Evolutionary conservation across 1,140 invertebrate species (phyloP).

Genomic region (Euura lappo): DNA sequence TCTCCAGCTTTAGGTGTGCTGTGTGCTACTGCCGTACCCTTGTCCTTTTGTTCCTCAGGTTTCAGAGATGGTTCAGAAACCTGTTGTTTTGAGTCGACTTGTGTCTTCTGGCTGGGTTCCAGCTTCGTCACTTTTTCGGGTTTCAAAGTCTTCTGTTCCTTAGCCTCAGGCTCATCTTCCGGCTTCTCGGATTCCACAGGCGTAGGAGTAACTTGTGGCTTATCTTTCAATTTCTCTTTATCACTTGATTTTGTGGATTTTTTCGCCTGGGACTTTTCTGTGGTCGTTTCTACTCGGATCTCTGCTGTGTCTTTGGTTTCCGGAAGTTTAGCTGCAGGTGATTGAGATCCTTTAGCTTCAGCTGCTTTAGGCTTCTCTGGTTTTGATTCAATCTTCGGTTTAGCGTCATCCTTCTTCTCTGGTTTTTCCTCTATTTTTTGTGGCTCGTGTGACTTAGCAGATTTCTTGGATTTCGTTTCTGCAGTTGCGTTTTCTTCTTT

Average conservation of each 20-base stretch:
- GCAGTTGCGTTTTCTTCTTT: background rate
- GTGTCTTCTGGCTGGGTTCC: slow-evolving; percentile 19
- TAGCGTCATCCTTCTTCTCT: background rate
- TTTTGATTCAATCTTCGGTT: slow-evolving; percentile 1
- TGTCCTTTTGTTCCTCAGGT: slow-evolving; percentile 17
- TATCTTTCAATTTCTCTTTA: slow-evolving; percentile 23
- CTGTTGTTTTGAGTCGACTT: slow-evolving; percentile 18
- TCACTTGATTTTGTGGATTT: slow-evolving; percentile 30
- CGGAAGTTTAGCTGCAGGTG: background rate
- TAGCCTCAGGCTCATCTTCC: slow-evolving; percentile 12
- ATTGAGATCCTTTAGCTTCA: background rate
- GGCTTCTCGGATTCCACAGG: slow-evolving; percentile 16
- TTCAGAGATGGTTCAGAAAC: slow-evolving; percentile 21
- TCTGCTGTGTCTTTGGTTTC: background rate
- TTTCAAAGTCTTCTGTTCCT: slow-evolving; percentile 11
- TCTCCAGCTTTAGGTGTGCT: slow-evolving; percentile 25
- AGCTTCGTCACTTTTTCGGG: slow-evolving; percentile 20
- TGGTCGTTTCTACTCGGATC: background rate
- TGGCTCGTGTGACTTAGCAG: background rate
- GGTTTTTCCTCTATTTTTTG: slow-evolving; percentile 6
- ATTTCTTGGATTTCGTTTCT: slow-evolving; percentile 15
- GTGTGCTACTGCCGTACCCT: slow-evolving; percentile 20
- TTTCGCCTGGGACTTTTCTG: slow-evolving; percentile 11
- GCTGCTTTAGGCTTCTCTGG: background rate
- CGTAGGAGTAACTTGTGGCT: slow-evolving; percentile 35